These are phyloP conservation scores for Sturnus vulgaris DNA, from an alignment of 2,113 vertebrate species.

Conservation along the genomic window DNA sequence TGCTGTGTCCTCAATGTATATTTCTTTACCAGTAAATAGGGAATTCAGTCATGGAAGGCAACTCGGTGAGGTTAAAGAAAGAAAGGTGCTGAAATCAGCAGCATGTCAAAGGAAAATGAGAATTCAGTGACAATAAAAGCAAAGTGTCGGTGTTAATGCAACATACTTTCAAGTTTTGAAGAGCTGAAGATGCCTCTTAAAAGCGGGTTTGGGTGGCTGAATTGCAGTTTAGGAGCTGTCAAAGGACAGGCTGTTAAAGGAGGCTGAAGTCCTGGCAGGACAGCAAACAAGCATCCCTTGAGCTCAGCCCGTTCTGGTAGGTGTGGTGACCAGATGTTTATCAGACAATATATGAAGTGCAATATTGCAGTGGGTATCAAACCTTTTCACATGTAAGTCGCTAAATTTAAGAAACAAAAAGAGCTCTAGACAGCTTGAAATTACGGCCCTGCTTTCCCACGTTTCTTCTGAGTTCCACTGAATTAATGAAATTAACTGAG, in stretches of 20 bases:
- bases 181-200: neutral
- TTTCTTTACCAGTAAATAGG: neutral
- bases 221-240: neutral
- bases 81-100: neutral
- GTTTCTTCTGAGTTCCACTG: neutral
- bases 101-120: neutral
- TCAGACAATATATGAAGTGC: neutral
- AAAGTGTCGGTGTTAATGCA: neutral
- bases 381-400: neutral
- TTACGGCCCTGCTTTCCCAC: neutral
- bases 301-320: neutral
- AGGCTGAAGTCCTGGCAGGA: neutral
- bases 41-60: neutral
- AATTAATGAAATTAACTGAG: neutral
- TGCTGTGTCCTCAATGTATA: neutral
- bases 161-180: neutral
- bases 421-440: neutral
- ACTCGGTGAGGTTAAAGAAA: neutral
- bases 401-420: neutral
- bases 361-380: neutral
- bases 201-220: neutral
- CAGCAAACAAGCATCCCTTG: neutral
- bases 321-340: neutral
- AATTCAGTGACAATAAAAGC: neutral
- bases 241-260: neutral